These are phyloP conservation scores for Piscicola geometra DNA, from an alignment of 2,888 invertebrate species.

Conservation along the genomic window DNA sequence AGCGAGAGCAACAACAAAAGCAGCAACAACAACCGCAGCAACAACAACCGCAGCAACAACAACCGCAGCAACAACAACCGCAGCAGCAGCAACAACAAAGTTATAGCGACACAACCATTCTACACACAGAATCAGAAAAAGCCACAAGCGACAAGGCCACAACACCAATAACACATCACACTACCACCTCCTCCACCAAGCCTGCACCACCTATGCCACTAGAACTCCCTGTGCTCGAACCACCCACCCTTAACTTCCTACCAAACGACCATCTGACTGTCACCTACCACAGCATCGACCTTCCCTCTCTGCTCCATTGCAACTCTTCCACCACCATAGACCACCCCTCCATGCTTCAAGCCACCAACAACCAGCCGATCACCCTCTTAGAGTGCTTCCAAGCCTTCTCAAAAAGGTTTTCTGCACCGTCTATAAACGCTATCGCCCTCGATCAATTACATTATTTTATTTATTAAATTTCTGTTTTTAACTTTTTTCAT, in stretches of 20 bases:
- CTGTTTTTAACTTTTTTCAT: no score
- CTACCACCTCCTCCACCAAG: neutral
- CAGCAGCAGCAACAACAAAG: neutral
- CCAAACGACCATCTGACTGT: slow-evolving; percentile 61
- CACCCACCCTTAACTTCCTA: slow-evolving; percentile 56
- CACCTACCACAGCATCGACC: slow-evolving; percentile 49
- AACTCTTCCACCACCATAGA: slow-evolving; percentile 47
- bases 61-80: no score
- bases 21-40: slow-evolving; percentile 9
- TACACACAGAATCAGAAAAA: neutral
- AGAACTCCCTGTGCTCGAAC: no score
- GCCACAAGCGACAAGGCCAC: neutral
- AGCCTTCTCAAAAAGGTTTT: slow-evolving; percentile 61
- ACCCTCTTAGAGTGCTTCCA: slow-evolving; percentile 64
- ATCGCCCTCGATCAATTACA: neutral
- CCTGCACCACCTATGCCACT: no score
- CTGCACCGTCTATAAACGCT: neutral
- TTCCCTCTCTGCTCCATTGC: slow-evolving; percentile 53
- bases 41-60: slow-evolving; percentile 4
- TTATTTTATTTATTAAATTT: no score
- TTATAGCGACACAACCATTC: neutral
- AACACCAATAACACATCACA: neutral
- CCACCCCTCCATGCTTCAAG: slow-evolving; percentile 59
- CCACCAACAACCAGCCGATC: slow-evolving; percentile 59
- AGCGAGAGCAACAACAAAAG: neutral